Evolutionary conservation across 2,797 vertebrate genomes (phyloP), one percentile per base, ranked within the genome.

Genomic region (Poeciliopsis paucimaculata): DNA sequence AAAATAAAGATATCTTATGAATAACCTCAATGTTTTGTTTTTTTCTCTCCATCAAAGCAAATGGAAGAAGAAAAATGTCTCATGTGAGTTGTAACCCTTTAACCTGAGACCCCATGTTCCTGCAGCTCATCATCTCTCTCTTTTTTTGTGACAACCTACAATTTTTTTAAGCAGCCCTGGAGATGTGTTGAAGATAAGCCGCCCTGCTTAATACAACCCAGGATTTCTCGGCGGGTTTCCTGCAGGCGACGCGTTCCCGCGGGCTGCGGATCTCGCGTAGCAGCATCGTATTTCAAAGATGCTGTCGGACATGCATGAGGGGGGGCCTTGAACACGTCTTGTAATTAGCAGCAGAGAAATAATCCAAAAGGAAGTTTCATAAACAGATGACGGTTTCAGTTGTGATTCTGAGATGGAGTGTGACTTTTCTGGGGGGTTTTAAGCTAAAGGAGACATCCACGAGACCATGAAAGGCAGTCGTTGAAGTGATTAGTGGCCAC

Each of bases 201-300:
- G 77, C 84, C 82, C 77, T 88, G 77, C 86, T 91, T 90, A 90
- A 91, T 86, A 82, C 82, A 75, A 77, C 51, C 86, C 5, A 77
- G 82, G 77, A 78, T 86, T 71, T 81, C 88, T 86, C 79, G 11
- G 82, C 39, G 28, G 84, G 84, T 83, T 90, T 86, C 77, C 84
- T 86, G 68, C 20, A 72, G 89, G 87, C 87, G 82, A 0, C 6
- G 18, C 7, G 76, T 78, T 88, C 88, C 83, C 57, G 84, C 13
- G 73, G 86, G 84, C 79, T 78, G 77, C 75, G 41, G 84, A 78
- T 81, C 86, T 79, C 16, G 10, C 15, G 77, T 34, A 26, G 66
- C 11, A n/a, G 92, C 84, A 81, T 94, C 86, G 28, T 16, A 88
- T 95, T 94, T 95, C 94, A 94, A 94, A 94, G 90, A 84, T 73